Evolutionary conservation across 2,888 invertebrate species (phyloP), one percentile per base, ranked within the genome.

Genomic region (Monochamus alternatus): DNA sequence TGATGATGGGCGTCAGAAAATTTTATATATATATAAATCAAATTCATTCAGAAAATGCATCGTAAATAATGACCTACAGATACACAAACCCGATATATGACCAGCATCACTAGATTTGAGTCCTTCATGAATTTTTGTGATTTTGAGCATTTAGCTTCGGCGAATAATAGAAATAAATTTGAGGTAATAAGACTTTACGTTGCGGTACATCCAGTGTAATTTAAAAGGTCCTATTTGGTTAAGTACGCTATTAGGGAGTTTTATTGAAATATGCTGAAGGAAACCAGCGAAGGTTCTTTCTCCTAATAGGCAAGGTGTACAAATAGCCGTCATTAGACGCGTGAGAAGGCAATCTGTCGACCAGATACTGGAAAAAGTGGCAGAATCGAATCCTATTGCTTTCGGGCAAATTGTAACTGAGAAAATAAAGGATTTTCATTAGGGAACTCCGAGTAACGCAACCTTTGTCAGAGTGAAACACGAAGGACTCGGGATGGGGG

Each of bases 321-420:
- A 76, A 78, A 78, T 78, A 70, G 69, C 66, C 55, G 68, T 76
- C 75, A 76, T 78, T 78, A 75, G 71, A 75, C 67, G 78, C 73
- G 75, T 73, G 73, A 74, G 75, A 70, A 58, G 75, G 78, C 75
- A 75, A 75, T 75, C 65, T 66, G 73, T 66, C 71, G 68, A 62
- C 44, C 51, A 59, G 76, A 76, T 74, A 75, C 72, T 68, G 78
- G 76, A 78, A 76, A 67, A 76, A 75, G 73, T 47, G 64, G 47
- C 63, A 47, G 73, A 67, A 76, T 74, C 55, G 67, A 72, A 71
- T 76, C 70, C 71, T 71, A 59, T 60, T 43, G 66, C 63, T 51
- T 64, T 62, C 69, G 69, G 66, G 71, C 59, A 63, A 74, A 75
- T 73, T 69, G 68, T 75, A 69, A 73, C 65, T 69, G 65, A 58